A percentile compares a stretch with the other conserved stretches of the same genome.
These are phyloP conservation scores for Acleris holmiana DNA, from an alignment of 2,888 invertebrate genomes.

Conservation along the genomic window DNA sequence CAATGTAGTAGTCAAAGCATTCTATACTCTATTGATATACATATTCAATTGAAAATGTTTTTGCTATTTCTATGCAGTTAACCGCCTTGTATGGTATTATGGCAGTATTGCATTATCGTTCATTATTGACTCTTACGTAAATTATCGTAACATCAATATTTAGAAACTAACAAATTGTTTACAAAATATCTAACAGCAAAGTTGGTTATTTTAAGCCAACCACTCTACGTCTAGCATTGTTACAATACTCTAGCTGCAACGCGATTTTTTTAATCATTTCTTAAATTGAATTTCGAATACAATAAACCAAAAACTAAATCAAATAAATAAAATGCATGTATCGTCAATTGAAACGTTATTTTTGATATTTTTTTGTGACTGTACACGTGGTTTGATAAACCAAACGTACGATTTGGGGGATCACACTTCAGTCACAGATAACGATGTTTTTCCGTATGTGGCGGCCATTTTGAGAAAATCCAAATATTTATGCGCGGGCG, in stretches of 20 bases:
- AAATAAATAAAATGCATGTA: too few species aligned
- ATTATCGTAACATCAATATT: not conserved
- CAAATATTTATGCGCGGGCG: constrained; percentile 64
- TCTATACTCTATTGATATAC: too few species aligned
- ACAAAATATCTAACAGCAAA: not conserved
- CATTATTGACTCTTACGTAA: not conserved
- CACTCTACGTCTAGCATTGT: not conserved
- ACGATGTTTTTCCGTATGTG: constrained; percentile 63
- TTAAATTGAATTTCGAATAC: too few species aligned
- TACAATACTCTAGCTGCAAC: not conserved
- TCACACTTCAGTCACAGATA: constrained; percentile 54
- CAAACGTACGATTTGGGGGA: constrained; percentile 47
- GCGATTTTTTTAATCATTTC: not conserved
- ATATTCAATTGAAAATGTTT: too few species aligned
- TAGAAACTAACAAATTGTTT: not conserved
- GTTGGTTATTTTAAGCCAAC: not conserved
- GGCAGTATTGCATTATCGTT: not conserved
- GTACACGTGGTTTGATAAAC: not conserved
- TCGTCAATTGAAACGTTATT: too few species aligned
- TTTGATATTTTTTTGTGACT: not conserved
- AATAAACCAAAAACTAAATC: too few species aligned
- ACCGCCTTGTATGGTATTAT: too few species aligned
- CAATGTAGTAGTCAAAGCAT: too few species aligned
- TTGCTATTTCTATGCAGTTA: too few species aligned
- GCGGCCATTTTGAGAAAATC: constrained; percentile 63